These are phyloP conservation scores for Capromys pilorides DNA, from an alignment of 2,797 vertebrate genomes.

Conservation along the genomic window DNA sequence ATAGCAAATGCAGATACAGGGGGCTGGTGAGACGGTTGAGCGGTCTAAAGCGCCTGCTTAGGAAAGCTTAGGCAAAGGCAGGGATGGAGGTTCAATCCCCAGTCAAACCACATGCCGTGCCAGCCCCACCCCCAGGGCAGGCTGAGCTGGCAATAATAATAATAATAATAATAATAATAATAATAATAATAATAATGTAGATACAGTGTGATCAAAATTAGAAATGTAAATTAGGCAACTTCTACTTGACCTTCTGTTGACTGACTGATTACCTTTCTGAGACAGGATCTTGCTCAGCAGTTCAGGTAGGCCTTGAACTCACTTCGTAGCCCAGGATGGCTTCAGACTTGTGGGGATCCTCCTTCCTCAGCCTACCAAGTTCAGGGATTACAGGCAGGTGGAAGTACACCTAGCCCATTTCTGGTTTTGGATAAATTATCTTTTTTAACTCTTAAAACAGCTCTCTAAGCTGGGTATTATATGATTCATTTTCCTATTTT, in stretches of 20 bases:
- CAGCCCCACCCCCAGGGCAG: too few species aligned
- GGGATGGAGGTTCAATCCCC: too few species aligned
- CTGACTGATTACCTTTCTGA: not conserved
- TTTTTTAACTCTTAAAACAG: not conserved
- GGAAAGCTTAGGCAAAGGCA: too few species aligned
- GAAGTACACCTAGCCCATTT: not conserved
- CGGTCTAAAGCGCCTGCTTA: too few species aligned
- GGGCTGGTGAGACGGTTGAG: too few species aligned
- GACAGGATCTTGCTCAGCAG: not conserved
- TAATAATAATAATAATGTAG: not conserved
- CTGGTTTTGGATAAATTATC: constrained; percentile 27
- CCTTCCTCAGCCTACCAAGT: not conserved
- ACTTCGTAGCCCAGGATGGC: not conserved
- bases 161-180: too few species aligned
- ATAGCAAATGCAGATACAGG: not conserved
- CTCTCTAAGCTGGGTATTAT: not conserved
- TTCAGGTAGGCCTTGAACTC: not conserved
- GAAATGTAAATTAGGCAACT: constrained; percentile 54
- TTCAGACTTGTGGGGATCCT: not conserved
- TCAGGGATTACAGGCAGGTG: not conserved
- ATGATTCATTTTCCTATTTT: not conserved
- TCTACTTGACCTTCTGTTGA: not conserved
- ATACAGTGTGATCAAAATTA: not conserved
- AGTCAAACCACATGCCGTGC: too few species aligned
- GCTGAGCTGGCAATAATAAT: too few species aligned